Base-by-base conservation (phyloP, 1,140 invertebrate genomes). In the Cotesia chilonis region DNA sequence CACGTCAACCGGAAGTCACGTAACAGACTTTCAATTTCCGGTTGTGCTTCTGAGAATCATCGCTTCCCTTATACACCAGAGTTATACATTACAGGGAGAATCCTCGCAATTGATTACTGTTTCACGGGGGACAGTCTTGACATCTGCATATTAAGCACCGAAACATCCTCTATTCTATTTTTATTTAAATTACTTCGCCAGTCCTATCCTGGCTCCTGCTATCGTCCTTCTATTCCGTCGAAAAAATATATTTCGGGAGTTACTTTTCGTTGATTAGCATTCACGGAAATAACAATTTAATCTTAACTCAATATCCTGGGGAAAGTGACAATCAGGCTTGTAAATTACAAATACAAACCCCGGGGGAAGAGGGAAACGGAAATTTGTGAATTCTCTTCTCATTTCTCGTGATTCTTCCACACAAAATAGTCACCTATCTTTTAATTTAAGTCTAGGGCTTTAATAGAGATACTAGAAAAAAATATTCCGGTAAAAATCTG, bases 11-110 rank as follows among this genome's bases (percentile, higher is more conserved):
- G 80, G 80, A 82, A 78, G 78, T 80, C 81, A 82, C 80, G 80
- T 82, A 75, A 69, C 80, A 63, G 80, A 81, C 77, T 82, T 81
- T 82, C 80, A 81, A 82, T 82, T 82, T 82, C 81, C 81, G 81
- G 80, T 54, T 77, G 54, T 71, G 70, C 54, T 54, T 67, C 64
- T 68, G 66, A 69, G 65, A 69, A 52, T 54, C 61, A 70, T 65
- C 59, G 35, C 59, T 59, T 51, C 36, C 51, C 55, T 47, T 28
- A 28, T 28, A 28, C 28, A 28, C 20, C 36, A 61, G 12, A 67
- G 68, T 74, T 6, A 6, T 47, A 47, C 41, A 47, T 47, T 47
- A 71, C 20, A 68, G 65, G 69, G 51, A 68, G 55, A 65, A 68
- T 61, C 36, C 47, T 20, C n/a, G 12, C 17, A 74, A 74, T 74